Evolutionary conservation across 37 sponge, comb jelly and placozoan species (phyloP).

Genomic region (Chondrosia reniformis): DNA sequence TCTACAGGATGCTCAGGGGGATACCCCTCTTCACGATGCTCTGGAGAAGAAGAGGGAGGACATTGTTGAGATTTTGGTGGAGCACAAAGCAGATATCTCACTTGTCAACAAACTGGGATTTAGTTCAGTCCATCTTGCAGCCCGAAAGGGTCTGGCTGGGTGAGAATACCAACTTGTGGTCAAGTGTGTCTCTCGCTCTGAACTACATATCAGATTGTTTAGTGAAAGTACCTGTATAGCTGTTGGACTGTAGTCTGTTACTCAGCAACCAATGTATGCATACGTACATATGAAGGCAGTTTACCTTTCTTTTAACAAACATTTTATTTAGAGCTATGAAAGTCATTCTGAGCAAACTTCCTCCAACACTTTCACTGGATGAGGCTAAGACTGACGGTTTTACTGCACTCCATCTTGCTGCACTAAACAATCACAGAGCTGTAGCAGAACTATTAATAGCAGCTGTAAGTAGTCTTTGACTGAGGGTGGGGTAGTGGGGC

Average conservation of each 20-base stretch:
- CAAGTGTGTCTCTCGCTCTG: too few relatives aligned
- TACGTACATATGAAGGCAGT: too few relatives aligned
- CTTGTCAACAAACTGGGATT: conserved; percentile 86
- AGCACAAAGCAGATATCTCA: conserved; percentile 59
- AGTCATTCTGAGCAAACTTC: conserved; percentile 44
- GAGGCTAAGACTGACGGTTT: conserved; percentile 89
- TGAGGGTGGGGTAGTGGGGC: not conserved
- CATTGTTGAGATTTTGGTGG: conserved; percentile 69
- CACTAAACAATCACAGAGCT: conserved; percentile 90
- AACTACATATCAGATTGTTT: too few relatives aligned
- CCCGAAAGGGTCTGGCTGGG: conserved; percentile 63
- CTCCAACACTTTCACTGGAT: conserved; percentile 39
- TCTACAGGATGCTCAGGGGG: conserved; percentile 87
- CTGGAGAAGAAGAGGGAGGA: conserved; percentile 83
- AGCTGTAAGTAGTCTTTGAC: conserved; percentile 35
- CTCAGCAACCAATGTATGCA: too few relatives aligned
- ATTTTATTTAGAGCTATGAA: conserved; percentile 51
- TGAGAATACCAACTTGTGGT: not conserved
- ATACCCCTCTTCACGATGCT: conserved; percentile 95
- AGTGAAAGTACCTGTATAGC: too few relatives aligned
- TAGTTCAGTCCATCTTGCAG: conserved; percentile 81
- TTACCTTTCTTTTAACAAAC: too few relatives aligned
- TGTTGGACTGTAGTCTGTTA: too few relatives aligned
- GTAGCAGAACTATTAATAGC: conserved; percentile 78
- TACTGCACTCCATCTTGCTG: conserved; percentile 87